Evolutionary conservation across 2,888 invertebrate genomes (phyloP).

Genomic region (Gonocerus acuteangulatus): DNA sequence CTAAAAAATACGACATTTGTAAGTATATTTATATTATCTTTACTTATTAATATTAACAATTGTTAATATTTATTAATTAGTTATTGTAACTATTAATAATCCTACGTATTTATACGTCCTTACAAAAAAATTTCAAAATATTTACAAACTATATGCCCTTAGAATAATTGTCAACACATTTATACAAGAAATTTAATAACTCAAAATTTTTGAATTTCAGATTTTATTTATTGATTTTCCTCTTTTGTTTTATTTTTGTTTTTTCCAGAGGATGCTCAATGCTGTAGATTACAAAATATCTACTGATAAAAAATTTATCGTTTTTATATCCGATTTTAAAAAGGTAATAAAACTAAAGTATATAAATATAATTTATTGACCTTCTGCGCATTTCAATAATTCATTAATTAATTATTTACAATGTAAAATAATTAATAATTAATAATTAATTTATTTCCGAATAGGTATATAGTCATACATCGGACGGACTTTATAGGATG

Average conservation of each 20-base stretch:
- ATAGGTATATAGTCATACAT: slow-evolving; percentile 45
- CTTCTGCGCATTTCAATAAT: neutral
- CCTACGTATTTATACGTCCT: no score
- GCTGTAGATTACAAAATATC: slow-evolving; percentile 71
- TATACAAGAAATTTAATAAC: no score
- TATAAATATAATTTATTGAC: neutral
- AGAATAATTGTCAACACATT: no score
- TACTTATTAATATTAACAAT: no score
- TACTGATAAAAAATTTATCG: slow-evolving; percentile 66
- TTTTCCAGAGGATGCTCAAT: slow-evolving; percentile 63
- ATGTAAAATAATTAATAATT: no score
- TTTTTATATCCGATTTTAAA: slow-evolving; percentile 54
- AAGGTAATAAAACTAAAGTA: slow-evolving; percentile 40
- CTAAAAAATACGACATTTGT: slow-evolving; percentile 78
- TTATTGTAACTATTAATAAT: no score
- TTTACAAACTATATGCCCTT: no score
- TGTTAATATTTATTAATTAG: no score
- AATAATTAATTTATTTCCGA: neutral
- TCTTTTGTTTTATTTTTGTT: neutral
- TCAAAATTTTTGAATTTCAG: no score
- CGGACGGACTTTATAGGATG: slow-evolving; percentile 57
- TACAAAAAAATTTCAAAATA: no score
- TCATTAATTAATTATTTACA: no score
- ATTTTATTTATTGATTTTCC: no score
- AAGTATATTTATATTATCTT: slow-evolving; percentile 46